A percentile compares a stretch with the other conserved stretches of the same genome.
Evolutionary conservation across 2,113 vertebrate genomes (phyloP).

Genomic region (Hepsetus odoe): DNA sequence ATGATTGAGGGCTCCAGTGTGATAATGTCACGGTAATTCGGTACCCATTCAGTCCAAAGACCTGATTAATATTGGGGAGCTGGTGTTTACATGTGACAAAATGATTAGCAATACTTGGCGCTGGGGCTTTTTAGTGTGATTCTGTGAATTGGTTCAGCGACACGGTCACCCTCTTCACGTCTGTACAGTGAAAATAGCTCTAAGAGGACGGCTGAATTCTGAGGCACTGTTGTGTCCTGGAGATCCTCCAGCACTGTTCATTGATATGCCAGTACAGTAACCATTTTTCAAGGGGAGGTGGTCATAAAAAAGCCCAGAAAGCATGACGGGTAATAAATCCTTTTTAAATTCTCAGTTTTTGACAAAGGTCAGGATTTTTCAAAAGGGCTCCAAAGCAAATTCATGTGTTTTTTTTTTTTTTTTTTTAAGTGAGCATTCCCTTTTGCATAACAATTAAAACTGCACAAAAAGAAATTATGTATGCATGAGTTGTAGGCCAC

Average conservation of each 20-base stretch:
- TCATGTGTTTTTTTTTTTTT: slow-evolving; percentile 37
- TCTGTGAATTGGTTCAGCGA: slow-evolving; percentile 38
- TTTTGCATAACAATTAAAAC: slow-evolving; percentile 51
- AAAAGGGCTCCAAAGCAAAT: slow-evolving; percentile 7
- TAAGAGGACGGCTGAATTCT: slow-evolving; percentile 29
- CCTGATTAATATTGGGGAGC: slow-evolving; percentile 17
- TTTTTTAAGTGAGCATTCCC: slow-evolving; percentile 27
- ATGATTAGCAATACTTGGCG: slow-evolving; percentile 18
- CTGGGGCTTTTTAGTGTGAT: slow-evolving; percentile 34
- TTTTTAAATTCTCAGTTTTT: slow-evolving; percentile 22
- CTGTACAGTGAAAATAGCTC: slow-evolving; percentile 22
- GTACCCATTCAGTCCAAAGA: neutral
- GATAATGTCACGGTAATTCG: neutral
- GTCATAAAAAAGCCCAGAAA: neutral
- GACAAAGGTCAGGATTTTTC: slow-evolving; percentile 4
- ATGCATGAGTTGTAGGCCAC: slow-evolving; percentile 62
- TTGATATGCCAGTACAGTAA: neutral
- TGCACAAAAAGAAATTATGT: slow-evolving; percentile 64
- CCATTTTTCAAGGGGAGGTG: neutral
- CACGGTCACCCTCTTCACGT: slow-evolving; percentile 21
- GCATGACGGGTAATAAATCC: slow-evolving; percentile 22
- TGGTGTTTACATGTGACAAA: slow-evolving; percentile 10
- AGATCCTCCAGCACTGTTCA: slow-evolving; percentile 4
- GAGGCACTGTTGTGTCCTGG: slow-evolving; percentile 39
- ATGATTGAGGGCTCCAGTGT: neutral